A percentile compares a stretch with the other conserved stretches of the same genome.
phyloP scores from a whole-genome alignment of 2,888 invertebrate genomes.

The Eustalomyia histrio region DNA sequence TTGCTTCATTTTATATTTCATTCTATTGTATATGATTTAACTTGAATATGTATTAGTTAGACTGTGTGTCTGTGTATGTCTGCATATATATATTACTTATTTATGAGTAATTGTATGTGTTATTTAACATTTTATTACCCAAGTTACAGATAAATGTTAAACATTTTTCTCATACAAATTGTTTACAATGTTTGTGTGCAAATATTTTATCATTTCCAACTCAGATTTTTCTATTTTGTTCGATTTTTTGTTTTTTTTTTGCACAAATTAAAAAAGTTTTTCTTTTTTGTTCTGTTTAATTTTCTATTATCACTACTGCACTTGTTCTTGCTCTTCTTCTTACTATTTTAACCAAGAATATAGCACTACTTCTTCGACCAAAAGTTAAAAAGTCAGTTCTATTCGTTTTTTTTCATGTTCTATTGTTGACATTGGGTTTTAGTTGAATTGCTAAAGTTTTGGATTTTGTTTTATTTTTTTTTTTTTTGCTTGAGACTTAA shows the following conservation, averaged over 20 bases:
- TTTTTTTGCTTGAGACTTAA: slow-evolving; percentile 34
- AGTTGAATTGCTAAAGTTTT: slow-evolving; percentile 35
- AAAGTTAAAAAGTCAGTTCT: slow-evolving; percentile 34
- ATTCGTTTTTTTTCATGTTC: slow-evolving; percentile 10
- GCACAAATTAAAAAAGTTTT: slow-evolving; percentile 42
- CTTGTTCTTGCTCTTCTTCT: slow-evolving; percentile 20
- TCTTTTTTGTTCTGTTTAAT: slow-evolving; percentile 39
- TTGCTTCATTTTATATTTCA: slow-evolving; percentile 26
- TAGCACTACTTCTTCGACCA: background rate
- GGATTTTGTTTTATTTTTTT: slow-evolving; percentile 21
- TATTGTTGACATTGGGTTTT: slow-evolving; percentile 54
- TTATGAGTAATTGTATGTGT: slow-evolving; percentile 22
- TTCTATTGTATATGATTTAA: slow-evolving; percentile 16
- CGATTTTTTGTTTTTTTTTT: slow-evolving; percentile 25
- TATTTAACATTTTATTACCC: slow-evolving; percentile 57
- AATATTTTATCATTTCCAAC: slow-evolving; percentile 27
- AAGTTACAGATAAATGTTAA: slow-evolving; percentile 57
- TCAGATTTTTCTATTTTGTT: slow-evolving; percentile 6
- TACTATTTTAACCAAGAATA: too few species aligned
- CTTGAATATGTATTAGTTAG: background rate
- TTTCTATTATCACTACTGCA: slow-evolving; percentile 44
- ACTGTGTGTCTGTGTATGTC: background rate
- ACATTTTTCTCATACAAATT: slow-evolving; percentile 50
- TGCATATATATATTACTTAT: too few species aligned
- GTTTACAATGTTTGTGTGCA: slow-evolving; percentile 46